Evolutionary conservation across 2,888 invertebrate species (phyloP).

Genomic region (Tetropium fuscum): DNA sequence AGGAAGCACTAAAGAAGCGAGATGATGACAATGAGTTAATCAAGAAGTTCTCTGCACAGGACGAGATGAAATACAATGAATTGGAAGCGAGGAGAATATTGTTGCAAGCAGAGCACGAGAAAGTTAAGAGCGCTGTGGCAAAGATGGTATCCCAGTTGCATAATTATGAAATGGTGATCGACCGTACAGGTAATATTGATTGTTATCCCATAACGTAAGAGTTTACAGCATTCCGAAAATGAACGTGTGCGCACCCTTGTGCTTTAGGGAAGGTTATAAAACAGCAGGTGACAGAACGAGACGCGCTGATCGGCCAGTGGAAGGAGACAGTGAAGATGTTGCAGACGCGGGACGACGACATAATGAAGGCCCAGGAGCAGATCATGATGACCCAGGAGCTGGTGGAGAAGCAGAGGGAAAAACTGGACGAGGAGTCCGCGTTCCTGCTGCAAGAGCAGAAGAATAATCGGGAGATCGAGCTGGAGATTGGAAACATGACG

Average conservation of each 20-base stretch:
- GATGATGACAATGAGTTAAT: constrained; percentile 79
- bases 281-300: constrained; percentile 75
- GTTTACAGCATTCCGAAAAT: background rate
- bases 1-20: constrained; percentile 76
- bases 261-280: constrained; percentile 58
- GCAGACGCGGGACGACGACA: constrained; percentile 77
- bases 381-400: constrained; percentile 47
- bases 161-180: constrained; percentile 64
- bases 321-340: constrained; percentile 77
- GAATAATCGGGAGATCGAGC: constrained; percentile 70
- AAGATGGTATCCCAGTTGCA: background rate
- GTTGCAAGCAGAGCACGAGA: constrained; percentile 66
- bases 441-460: constrained; percentile 72
- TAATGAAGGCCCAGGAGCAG: constrained; percentile 65
- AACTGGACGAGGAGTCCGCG: constrained; percentile 71
- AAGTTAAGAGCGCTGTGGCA: constrained; percentile 60
- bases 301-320: constrained; percentile 79
- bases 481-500: constrained; percentile 64
- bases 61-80: constrained; percentile 75
- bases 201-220: background rate
- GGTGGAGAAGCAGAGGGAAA: constrained; percentile 66
- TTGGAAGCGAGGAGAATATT: constrained; percentile 70
- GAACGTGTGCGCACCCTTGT: background rate
- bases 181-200: constrained; percentile 50
- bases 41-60: constrained; percentile 78